Evolutionary conservation across 2,797 vertebrate genomes (phyloP).

Genomic region (Peromyscus aztecus): DNA sequence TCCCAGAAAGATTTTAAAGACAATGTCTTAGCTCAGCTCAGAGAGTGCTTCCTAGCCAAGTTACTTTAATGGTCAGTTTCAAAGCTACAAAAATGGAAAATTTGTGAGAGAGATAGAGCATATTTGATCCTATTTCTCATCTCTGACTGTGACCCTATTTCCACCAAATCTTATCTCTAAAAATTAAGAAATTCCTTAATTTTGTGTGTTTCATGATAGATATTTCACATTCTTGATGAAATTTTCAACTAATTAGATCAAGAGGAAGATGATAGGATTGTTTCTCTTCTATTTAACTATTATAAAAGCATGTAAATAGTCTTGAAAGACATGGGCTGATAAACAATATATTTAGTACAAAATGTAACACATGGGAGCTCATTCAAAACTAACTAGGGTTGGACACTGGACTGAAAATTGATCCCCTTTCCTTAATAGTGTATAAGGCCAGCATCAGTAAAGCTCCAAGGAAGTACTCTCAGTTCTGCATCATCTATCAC

Average conservation of each 20-base stretch:
- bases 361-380: constrained; percentile 63
- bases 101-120: fast-evolving
- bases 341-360: not conserved
- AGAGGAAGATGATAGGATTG: not conserved
- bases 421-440: constrained; percentile 82
- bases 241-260: not conserved
- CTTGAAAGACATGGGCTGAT: not conserved
- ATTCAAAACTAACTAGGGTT: constrained; percentile 70
- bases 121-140: not conserved
- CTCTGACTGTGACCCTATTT: not conserved
- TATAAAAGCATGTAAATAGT: not conserved
- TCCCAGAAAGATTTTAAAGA: not conserved
- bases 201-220: not conserved
- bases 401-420: constrained; percentile 79
- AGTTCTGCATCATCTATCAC: constrained; percentile 77
- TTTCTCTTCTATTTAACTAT: not conserved
- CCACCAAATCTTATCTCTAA: not conserved
- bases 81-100: not conserved
- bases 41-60: not conserved
- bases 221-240: not conserved
- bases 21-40: not conserved
- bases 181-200: constrained; percentile 29
- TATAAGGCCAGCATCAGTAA: constrained; percentile 81
- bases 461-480: constrained; percentile 80
- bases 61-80: not conserved